A percentile compares a stretch with the other conserved stretches of the same genome.
Evolutionary conservation across 2,888 invertebrate genomes (phyloP).

Genomic region (Bruchidius siliquastri): DNA sequence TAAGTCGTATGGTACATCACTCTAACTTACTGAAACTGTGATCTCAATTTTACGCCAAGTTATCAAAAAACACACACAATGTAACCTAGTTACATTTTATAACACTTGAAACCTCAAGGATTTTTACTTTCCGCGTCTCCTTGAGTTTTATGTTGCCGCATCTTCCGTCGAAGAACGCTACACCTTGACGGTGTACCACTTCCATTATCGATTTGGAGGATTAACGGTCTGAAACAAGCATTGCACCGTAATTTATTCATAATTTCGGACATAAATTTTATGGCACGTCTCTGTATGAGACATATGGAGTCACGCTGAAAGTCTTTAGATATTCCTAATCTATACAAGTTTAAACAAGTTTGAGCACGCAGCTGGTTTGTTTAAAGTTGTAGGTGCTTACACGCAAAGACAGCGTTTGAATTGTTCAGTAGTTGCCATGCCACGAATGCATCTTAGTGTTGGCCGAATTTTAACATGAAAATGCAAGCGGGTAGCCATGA

Average conservation of each 20-base stretch:
- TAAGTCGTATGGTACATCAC: no score
- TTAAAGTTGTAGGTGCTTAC: no score
- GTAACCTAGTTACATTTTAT: neutral
- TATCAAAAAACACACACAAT: neutral
- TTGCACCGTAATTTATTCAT: neutral
- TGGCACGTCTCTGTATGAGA: neutral
- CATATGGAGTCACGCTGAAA: neutral
- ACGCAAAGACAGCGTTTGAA: no score
- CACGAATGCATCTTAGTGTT: no score
- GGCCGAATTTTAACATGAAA: no score
- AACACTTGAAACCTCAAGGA: neutral
- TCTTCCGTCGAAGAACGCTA: neutral
- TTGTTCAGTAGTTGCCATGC: no score
- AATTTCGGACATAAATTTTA: neutral
- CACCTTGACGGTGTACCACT: neutral
- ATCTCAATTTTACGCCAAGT: neutral
- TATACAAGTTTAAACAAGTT: no score
- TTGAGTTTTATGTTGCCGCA: neutral
- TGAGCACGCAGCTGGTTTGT: no score
- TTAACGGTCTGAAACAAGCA: neutral
- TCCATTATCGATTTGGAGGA: neutral
- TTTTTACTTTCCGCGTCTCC: neutral
- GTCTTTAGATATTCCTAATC: no score
- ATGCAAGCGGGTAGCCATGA: no score
- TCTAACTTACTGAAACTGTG: no score